phyloP scores from a whole-genome alignment of 2,113 vertebrate species.

The Sapajus apella region DNA sequence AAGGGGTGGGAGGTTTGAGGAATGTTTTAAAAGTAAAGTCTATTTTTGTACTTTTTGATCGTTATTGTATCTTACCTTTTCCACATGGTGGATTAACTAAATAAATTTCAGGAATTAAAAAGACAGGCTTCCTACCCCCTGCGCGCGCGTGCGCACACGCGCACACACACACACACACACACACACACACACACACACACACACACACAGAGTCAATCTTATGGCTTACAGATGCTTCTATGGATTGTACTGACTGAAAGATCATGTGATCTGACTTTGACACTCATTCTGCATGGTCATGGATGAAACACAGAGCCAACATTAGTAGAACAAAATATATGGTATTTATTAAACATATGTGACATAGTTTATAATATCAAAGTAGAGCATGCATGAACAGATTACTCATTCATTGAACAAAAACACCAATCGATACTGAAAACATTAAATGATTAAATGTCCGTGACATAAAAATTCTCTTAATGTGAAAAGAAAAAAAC shows the following conservation, averaged over 20 bases:
- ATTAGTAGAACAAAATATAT: constrained; percentile 68
- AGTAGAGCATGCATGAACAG: constrained; percentile 53
- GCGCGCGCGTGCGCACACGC: no score
- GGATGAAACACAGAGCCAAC: constrained; percentile 13
- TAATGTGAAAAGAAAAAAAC: constrained; percentile 64
- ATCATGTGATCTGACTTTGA: background rate
- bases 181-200: no score
- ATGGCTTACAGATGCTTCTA: background rate
- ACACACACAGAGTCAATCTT: background rate
- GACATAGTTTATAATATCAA: constrained; percentile 45
- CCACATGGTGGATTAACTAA: background rate
- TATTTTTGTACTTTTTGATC: background rate
- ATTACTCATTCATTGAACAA: constrained; percentile 52
- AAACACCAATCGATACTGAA: constrained; percentile 58
- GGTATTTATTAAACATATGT: constrained; percentile 65
- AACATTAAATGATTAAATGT: constrained; percentile 66
- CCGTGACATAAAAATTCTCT: constrained; percentile 55
- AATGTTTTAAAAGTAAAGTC: background rate
- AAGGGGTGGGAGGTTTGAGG: background rate
- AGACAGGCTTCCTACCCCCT: background rate
- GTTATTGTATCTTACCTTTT: background rate
- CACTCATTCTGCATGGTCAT: background rate
- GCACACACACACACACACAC: no score
- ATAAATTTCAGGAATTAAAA: background rate
- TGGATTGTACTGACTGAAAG: background rate